Evolutionary conservation across 53 echinoderm and acorn worm species (phyloP).

Genomic region (Luidia sarsii): DNA sequence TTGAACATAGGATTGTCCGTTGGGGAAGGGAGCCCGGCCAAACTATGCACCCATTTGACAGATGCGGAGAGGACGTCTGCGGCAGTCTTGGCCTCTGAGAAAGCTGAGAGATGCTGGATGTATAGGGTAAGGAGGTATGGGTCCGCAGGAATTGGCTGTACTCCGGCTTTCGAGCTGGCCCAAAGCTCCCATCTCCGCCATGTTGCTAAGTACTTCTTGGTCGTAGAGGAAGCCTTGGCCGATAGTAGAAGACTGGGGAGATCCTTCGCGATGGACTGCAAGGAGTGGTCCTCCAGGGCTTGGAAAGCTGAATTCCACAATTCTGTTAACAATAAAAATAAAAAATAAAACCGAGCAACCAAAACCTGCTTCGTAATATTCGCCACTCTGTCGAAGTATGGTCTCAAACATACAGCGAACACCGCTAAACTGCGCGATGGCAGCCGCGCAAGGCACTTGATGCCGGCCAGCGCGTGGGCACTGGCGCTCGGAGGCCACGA

Average conservation of each 20-base stretch:
- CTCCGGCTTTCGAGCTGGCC: neutral
- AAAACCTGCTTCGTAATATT: neutral
- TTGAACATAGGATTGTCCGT: slow-evolving; percentile 21
- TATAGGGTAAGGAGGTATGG: neutral
- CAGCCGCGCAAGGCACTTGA: neutral
- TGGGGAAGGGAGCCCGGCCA: slow-evolving; percentile 21
- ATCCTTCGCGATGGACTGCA: neutral
- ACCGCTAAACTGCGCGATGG: neutral
- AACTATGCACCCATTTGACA: neutral
- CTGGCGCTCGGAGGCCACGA: slow-evolving; percentile 4
- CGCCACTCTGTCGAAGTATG: neutral
- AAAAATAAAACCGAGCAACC: neutral
- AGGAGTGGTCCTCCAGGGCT: neutral
- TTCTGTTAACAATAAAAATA: neutral
- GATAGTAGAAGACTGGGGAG: neutral
- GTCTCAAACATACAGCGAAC: neutral
- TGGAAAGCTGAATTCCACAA: neutral
- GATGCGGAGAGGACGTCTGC: neutral
- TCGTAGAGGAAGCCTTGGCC: neutral
- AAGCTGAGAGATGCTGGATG: neutral
- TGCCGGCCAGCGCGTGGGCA: neutral
- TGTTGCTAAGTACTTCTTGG: neutral
- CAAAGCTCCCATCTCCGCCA: neutral
- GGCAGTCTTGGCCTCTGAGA: neutral
- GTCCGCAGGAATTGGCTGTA: neutral